Percentiles rank a stretch among this genome's conserved stretches.
phyloP scores from a whole-genome alignment of 2,113 vertebrate species.

The Pluvianellus socialis region DNA sequence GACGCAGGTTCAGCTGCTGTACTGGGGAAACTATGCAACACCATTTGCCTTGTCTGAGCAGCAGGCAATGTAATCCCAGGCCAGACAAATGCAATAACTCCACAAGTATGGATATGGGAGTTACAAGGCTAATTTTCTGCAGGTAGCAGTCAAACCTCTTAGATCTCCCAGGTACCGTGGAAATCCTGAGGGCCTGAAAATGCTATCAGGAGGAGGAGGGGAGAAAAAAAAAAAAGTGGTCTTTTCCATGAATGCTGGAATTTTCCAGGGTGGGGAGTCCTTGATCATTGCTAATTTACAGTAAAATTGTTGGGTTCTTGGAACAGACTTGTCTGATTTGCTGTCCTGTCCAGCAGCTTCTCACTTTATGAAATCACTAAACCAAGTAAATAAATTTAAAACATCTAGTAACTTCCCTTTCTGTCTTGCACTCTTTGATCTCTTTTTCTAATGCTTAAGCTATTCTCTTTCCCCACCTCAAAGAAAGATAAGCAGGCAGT shows the following conservation, averaged over 20 bases:
- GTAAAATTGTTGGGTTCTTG: not conserved
- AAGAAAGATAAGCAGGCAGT: not conserved
- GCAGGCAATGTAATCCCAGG: not conserved
- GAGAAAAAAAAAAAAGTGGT: not conserved
- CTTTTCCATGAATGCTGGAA: not conserved
- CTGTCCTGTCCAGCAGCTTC: not conserved
- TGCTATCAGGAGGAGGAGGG: not conserved
- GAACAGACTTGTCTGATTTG: not conserved
- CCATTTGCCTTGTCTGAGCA: not conserved
- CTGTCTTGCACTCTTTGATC: not conserved
- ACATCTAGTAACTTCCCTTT: not conserved
- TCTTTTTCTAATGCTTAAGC: not conserved
- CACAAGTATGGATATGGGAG: not conserved
- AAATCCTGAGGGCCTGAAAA: not conserved
- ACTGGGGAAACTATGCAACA: not conserved
- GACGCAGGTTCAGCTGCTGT: not conserved
- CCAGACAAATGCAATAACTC: not conserved
- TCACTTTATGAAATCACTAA: not conserved
- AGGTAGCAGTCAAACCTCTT: not conserved
- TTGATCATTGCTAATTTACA: not conserved
- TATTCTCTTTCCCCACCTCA: not conserved
- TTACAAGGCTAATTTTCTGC: not conserved
- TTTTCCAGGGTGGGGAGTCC: not conserved
- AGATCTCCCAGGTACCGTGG: not conserved
- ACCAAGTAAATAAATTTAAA: not conserved